These are phyloP conservation scores for Stegana nigrithorax DNA, from an alignment of 2,888 invertebrate genomes.

Conservation along the genomic window DNA sequence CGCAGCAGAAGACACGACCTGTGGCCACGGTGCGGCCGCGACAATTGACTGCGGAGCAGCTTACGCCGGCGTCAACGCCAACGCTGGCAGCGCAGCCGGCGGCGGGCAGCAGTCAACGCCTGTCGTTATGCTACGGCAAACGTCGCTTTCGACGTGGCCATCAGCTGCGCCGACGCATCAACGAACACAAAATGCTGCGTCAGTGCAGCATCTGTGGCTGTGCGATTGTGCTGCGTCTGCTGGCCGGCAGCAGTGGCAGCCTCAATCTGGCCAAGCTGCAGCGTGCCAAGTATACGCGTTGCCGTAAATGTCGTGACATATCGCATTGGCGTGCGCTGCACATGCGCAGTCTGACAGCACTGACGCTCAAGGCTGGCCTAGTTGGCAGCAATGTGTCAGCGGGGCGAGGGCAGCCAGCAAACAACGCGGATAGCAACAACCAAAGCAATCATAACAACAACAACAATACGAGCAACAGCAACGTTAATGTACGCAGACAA, in stretches of 20 bases:
- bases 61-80: not conserved
- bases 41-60: not conserved
- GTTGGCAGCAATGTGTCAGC: not conserved
- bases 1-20: conserved; percentile 33
- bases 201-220: conserved; percentile 51
- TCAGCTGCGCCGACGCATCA: conserved; percentile 20
- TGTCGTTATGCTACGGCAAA: conserved; percentile 36
- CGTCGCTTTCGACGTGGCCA: conserved; percentile 31
- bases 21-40: conserved; percentile 46
- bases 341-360: conserved; percentile 38
- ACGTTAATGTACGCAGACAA: conserved; percentile 38
- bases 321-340: conserved; percentile 46
- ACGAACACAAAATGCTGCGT: conserved; percentile 43
- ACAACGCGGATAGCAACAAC: conserved; percentile 21
- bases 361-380: conserved; percentile 33
- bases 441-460: conserved; percentile 17
- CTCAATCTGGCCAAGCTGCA: conserved; percentile 25
- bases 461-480: not conserved
- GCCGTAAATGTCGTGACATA: conserved; percentile 50
- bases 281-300: conserved; percentile 37
- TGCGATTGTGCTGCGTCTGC: conserved; percentile 39
- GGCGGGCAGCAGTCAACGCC: not conserved
- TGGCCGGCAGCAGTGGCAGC: not conserved
- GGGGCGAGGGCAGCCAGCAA: no score
- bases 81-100: conserved; percentile 6